Evolutionary conservation across 2,888 invertebrate species (phyloP).

Genomic region (Tachina fera): DNA sequence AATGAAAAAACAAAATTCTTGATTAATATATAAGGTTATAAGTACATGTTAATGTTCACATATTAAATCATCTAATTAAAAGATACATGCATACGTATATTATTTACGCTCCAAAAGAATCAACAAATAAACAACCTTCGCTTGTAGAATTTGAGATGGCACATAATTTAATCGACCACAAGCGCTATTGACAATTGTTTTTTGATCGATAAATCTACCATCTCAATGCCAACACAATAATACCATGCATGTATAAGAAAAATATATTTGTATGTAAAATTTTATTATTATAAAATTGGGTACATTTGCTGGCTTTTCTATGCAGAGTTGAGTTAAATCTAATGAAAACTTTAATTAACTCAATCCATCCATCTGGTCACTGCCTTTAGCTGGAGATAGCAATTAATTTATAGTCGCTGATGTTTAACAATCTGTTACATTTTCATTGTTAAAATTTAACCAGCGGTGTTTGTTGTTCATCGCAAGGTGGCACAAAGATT

Average conservation of each 20-base stretch:
- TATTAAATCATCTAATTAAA: too few relatives aligned
- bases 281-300: neutral
- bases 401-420: conserved; percentile 60
- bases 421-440: conserved; percentile 68
- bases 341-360: conserved; percentile 41
- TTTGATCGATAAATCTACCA: neutral
- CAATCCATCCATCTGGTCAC: conserved; percentile 21
- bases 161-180: conserved; percentile 29
- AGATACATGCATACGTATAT: too few relatives aligned
- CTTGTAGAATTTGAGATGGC: conserved; percentile 10
- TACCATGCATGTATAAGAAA: conserved; percentile 9
- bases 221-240: conserved; percentile 26
- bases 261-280: neutral
- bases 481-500: conserved; percentile 15
- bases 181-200: conserved; percentile 19
- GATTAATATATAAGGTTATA: too few relatives aligned
- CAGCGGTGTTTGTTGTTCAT: conserved; percentile 35
- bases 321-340: conserved; percentile 23
- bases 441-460: conserved; percentile 61
- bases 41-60: too few relatives aligned
- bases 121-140: conserved; percentile 7
- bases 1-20: too few relatives aligned
- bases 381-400: conserved; percentile 31
- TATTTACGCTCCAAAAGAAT: neutral
- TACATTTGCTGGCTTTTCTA: conserved; percentile 19